A percentile compares a stretch with the other conserved stretches of the same genome.
These are phyloP conservation scores for Podotricha telesiphe DNA, from an alignment of 2,888 invertebrate species.

Conservation along the genomic window DNA sequence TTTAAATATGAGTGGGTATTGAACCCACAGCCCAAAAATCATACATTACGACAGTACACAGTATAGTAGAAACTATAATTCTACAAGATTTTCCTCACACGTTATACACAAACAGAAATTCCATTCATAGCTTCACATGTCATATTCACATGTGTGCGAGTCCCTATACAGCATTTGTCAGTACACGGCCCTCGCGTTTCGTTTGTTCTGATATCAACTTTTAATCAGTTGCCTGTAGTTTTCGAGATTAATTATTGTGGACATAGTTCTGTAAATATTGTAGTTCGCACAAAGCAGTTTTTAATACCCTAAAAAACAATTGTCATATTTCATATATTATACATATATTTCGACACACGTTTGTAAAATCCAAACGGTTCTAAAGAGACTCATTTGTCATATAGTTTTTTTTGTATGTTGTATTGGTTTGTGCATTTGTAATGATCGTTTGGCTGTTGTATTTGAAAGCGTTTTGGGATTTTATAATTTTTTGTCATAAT, in stretches of 20 bases:
- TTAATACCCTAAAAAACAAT: slow-evolving; percentile 16
- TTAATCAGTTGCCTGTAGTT: slow-evolving; percentile 32
- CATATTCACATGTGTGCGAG: neutral
- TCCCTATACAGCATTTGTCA: neutral
- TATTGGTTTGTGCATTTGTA: neutral
- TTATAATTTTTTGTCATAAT: too few relatives aligned
- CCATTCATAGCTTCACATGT: neutral
- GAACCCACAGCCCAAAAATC: too few relatives aligned
- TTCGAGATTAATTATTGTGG: slow-evolving; percentile 24
- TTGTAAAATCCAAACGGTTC: too few relatives aligned
- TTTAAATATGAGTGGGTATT: too few relatives aligned
- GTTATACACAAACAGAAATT: neutral
- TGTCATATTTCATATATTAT: neutral
- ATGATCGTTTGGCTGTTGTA: too few relatives aligned
- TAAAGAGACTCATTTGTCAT: neutral
- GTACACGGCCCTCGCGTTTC: slow-evolving; percentile 3
- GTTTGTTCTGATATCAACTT: slow-evolving; percentile 28
- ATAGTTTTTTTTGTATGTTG: neutral
- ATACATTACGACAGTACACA: too few relatives aligned
- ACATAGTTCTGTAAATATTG: slow-evolving; percentile 1
- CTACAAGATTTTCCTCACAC: too few relatives aligned
- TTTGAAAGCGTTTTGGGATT: too few relatives aligned
- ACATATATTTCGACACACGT: neutral
- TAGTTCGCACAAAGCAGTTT: neutral
- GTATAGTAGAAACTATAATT: too few relatives aligned